Conservation (phyloP, 1,140 invertebrate genomes). For the Nylanderia fulva region DNA sequence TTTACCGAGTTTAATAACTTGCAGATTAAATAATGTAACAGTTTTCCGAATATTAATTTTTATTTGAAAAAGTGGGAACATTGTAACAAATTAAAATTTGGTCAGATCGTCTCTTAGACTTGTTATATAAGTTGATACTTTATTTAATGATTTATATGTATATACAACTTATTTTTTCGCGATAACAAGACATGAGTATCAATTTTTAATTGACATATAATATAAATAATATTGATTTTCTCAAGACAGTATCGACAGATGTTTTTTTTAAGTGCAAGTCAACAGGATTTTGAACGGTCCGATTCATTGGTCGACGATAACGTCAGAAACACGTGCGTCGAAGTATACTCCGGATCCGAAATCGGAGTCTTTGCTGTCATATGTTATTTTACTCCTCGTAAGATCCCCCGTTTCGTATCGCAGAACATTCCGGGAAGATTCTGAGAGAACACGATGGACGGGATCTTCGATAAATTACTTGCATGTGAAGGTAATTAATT, state of each 20-base stretch:
- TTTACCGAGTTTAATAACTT: not conserved
- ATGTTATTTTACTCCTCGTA: constrained; percentile 10
- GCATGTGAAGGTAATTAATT: constrained; percentile 34
- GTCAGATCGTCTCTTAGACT: not conserved
- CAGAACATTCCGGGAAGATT: constrained; percentile 30
- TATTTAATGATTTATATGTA: not conserved
- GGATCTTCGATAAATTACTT: constrained; percentile 26
- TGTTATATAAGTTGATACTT: not conserved
- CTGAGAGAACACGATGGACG: not conserved
- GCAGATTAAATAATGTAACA: not conserved
- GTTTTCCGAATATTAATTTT: too few relatives aligned
- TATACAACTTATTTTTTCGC: not conserved
- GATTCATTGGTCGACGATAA: constrained; percentile 74
- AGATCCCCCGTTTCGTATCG: constrained; percentile 5
- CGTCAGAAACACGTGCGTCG: constrained; percentile 66
- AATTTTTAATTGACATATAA: not conserved
- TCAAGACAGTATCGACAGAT: constrained; percentile 56
- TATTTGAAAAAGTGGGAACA: too few relatives aligned
- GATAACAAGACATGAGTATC: not conserved
- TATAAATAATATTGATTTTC: not conserved
- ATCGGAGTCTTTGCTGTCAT: constrained; percentile 55
- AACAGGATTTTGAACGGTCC: constrained; percentile 56
- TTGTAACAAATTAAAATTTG: not conserved
- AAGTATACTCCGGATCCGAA: constrained; percentile 39
- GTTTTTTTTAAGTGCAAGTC: constrained; percentile 56